A percentile compares a stretch with the other conserved stretches of the same genome.
Conservation (phyloP, 2,797 vertebrate genomes). For the Orientallactaga sibirica region DNA sequence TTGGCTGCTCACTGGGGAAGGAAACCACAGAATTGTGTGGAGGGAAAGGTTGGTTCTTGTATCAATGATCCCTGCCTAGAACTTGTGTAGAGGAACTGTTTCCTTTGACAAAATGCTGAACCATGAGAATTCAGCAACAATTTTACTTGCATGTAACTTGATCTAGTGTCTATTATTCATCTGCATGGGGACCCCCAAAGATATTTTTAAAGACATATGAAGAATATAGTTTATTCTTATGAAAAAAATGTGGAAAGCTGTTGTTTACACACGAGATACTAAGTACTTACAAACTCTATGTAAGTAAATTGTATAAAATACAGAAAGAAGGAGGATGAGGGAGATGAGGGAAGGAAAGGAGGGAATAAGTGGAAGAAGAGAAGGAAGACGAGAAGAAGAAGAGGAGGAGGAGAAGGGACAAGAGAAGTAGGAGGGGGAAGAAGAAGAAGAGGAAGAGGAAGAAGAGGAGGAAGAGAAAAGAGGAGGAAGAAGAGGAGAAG, state of each 20-base stretch:
- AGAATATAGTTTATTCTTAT: slow-evolving; percentile 1
- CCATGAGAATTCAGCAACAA: neutral
- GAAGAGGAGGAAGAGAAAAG: neutral
- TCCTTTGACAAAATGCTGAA: slow-evolving; percentile 25
- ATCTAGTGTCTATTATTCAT: neutral
- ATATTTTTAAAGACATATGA: neutral
- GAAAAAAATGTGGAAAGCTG: slow-evolving; percentile 44
- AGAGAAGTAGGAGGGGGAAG: too few relatives aligned
- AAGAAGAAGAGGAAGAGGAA: too few relatives aligned
- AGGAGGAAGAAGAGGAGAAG: too few relatives aligned
- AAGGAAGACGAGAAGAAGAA: too few relatives aligned
- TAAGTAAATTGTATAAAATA: slow-evolving; percentile 43
- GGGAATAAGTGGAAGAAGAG: too few relatives aligned
- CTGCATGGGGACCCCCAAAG: neutral
- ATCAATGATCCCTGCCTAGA: neutral
- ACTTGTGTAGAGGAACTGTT: neutral
- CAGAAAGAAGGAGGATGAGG: too few relatives aligned
- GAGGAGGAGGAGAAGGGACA: too few relatives aligned
- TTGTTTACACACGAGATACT: slow-evolving; percentile 11
- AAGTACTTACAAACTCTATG: neutral
- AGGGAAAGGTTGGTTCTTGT: neutral
- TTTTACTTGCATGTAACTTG: slow-evolving; percentile 26
- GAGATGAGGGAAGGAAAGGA: too few relatives aligned
- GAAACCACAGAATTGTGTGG: neutral
- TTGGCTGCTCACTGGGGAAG: neutral